Evolutionary conservation across 2,797 vertebrate species (phyloP).

Genomic region (Sciurus vulgaris): DNA sequence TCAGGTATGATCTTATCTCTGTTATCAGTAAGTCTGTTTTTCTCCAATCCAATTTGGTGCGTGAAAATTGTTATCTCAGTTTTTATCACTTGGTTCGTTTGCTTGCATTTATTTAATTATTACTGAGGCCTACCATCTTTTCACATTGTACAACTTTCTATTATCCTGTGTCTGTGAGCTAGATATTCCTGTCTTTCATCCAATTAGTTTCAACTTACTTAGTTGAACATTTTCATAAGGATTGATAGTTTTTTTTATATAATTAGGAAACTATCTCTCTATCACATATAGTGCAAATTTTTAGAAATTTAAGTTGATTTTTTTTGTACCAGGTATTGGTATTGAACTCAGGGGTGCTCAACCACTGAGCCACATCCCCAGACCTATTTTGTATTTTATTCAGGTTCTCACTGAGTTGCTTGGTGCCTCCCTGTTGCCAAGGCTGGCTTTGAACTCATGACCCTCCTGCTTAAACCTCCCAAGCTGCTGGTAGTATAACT

Average conservation of each 20-base stretch:
- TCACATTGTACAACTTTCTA: background rate
- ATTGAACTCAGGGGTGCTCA: too few relatives aligned
- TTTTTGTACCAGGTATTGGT: background rate
- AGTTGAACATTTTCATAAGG: conserved; percentile 12
- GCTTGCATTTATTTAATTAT: conserved; percentile 23
- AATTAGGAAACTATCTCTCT: conserved; percentile 31
- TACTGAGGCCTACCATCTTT: background rate
- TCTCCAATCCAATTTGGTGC: background rate
- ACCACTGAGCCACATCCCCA: too few relatives aligned
- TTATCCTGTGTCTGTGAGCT: background rate
- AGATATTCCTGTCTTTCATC: background rate
- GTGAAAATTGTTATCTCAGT: background rate
- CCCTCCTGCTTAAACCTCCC: too few relatives aligned
- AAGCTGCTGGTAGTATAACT: too few relatives aligned
- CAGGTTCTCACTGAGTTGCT: too few relatives aligned
- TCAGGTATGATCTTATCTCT: too few relatives aligned
- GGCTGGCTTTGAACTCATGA: too few relatives aligned
- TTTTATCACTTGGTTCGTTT: background rate
- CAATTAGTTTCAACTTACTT: background rate
- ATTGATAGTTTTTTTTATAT: background rate
- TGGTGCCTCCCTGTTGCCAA: too few relatives aligned
- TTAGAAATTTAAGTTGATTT: background rate
- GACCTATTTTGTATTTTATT: too few relatives aligned
- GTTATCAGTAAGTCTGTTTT: background rate
- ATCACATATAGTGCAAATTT: background rate